phyloP scores from a whole-genome alignment of 1,140 invertebrate species.

The Trichonephila inaurata region DNA sequence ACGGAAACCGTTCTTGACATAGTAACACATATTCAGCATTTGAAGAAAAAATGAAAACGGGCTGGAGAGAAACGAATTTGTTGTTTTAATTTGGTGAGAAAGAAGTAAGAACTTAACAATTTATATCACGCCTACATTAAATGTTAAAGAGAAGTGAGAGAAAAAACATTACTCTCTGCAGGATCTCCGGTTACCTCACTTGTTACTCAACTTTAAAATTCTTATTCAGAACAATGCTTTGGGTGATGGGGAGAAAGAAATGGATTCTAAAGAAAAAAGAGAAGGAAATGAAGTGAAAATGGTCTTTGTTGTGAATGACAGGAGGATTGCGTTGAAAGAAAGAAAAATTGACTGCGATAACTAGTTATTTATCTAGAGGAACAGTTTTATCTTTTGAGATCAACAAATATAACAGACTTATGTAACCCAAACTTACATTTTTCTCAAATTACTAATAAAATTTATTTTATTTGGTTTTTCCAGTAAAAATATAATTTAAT shows the following conservation, averaged over 20 bases:
- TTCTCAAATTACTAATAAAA: too few species aligned
- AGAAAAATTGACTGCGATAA: background rate
- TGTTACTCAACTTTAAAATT: constrained; percentile 8
- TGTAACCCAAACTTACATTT: too few species aligned
- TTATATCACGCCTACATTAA: constrained; percentile 43
- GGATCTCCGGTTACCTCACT: constrained; percentile 35
- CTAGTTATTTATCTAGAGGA: background rate
- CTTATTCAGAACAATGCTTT: background rate
- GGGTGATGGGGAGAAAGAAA: background rate
- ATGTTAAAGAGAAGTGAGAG: background rate
- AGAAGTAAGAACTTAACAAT: constrained; percentile 22
- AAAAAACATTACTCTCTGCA: constrained; percentile 19
- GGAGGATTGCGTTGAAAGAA: background rate
- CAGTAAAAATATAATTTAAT: too few species aligned
- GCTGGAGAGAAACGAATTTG: constrained; percentile 35
- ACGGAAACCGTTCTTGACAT: constrained; percentile 59
- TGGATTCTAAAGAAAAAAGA: background rate
- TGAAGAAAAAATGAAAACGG: background rate
- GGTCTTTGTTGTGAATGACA: background rate
- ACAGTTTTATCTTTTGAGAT: background rate
- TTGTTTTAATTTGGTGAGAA: constrained; percentile 27
- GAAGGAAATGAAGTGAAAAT: background rate
- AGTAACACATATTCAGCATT: constrained; percentile 60
- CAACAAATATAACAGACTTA: too few species aligned
- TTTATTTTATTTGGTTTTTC: too few species aligned